A percentile compares a stretch with the other conserved stretches of the same genome.
Conservation (phyloP, 2,797 vertebrate genomes). For the Danio tinwini region DNA sequence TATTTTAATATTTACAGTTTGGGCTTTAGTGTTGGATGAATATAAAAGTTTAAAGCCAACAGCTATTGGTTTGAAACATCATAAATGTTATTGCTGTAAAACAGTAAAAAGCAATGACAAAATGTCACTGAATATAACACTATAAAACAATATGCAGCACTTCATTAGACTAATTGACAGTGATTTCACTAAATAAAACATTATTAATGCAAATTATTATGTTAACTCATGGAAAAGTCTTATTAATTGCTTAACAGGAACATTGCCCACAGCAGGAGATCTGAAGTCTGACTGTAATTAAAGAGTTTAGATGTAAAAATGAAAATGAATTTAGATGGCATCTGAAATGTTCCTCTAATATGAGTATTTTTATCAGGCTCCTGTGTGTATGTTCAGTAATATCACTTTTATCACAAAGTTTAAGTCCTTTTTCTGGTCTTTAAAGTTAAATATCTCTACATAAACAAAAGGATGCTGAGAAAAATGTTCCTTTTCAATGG, state of each 20-base stretch:
- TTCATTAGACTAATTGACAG: not conserved
- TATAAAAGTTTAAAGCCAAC: not conserved
- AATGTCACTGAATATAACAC: not conserved
- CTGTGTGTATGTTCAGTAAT: too few relatives aligned
- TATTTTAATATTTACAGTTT: not conserved
- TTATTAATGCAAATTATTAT: too few relatives aligned
- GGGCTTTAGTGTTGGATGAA: not conserved
- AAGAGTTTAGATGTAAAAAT: too few relatives aligned
- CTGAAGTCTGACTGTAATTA: not conserved
- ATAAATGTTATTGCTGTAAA: not conserved
- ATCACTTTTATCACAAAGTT: too few relatives aligned
- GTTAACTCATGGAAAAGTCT: too few relatives aligned
- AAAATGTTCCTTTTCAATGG: too few relatives aligned
- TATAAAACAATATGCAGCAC: not conserved
- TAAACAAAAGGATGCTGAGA: too few relatives aligned
- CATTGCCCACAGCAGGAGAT: not conserved
- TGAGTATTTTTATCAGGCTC: too few relatives aligned
- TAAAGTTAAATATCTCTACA: too few relatives aligned
- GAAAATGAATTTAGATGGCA: too few relatives aligned
- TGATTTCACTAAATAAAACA: not conserved
- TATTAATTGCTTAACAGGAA: not conserved
- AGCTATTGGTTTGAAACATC: not conserved
- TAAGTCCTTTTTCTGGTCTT: too few relatives aligned
- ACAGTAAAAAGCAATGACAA: not conserved
- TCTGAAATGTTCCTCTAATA: too few relatives aligned